These are phyloP conservation scores for Hydrophis major DNA, from an alignment of 2,797 vertebrate genomes.

Conservation along the genomic window DNA sequence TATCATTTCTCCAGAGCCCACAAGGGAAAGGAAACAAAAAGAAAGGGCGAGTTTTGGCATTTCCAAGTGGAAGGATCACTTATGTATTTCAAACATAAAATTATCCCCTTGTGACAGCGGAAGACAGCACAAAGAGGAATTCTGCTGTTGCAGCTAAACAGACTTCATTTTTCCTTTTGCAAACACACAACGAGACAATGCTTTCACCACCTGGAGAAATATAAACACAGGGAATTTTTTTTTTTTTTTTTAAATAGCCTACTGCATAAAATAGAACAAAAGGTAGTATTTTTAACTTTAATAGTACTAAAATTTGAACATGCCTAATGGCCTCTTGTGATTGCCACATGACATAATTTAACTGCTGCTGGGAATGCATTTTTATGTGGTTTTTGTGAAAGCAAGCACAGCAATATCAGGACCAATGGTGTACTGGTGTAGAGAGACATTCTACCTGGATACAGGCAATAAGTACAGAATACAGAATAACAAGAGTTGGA, in stretches of 20 bases:
- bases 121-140: background rate
- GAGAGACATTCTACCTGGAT: background rate
- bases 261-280: background rate
- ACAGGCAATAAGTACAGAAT: background rate
- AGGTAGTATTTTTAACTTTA: background rate
- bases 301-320: background rate
- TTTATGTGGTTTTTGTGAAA: background rate
- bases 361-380: background rate
- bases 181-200: background rate
- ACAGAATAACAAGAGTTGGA: background rate
- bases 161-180: background rate
- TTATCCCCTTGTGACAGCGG: background rate
- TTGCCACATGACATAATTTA: background rate
- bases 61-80: background rate
- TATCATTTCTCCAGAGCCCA: background rate
- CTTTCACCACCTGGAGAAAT: background rate
- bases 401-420: background rate
- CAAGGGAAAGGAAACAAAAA: too few relatives aligned
- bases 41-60: too few relatives aligned
- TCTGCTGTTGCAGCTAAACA: background rate
- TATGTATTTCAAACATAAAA: background rate
- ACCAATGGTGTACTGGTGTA: background rate
- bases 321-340: background rate
- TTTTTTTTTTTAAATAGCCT: background rate
- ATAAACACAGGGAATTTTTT: background rate